Base-by-base conservation (phyloP, 2,888 invertebrate genomes). In the Drosophila mulleri region DNA sequence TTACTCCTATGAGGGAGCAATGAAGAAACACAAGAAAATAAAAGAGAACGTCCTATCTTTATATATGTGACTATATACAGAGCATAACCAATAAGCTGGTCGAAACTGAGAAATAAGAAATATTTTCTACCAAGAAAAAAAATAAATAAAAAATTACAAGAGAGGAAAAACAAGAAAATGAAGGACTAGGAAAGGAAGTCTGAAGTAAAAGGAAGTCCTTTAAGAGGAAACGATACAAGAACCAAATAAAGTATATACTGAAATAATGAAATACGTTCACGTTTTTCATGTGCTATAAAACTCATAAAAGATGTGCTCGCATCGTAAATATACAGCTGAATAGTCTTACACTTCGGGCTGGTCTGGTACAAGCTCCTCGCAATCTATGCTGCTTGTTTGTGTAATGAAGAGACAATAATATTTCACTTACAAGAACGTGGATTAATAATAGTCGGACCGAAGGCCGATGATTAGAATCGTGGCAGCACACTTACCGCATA, bases 401-500 rank as follows among this genome's bases (percentile, higher is more conserved):
- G 2, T 45, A 18, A 35, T 6, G 9, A 20, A 26, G 0, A 54
- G 3, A 26, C 12, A 16, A 12, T 12, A 20, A 37, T n/a, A n/a
- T 41, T 7, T 41, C 0, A 16, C 18, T 26, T 41, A 12, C 4
- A 12, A 54, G 3, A 12, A 14, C 7, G 9, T 11, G 1, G 29
- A 29, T 37, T 37, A 6, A 2, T n/a, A n/a, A 12, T 26, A 26
- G 6, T 23, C 8, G 16, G 14, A n/a, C 1, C 0, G 4, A 14
- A 26, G 26, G 7, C 26, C 26, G 6, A 1, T 6, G 6, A 29
- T 2, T 35, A 1, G 5, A 14, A 23, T 20, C 12, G 4, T 5
- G 16, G 37, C 2, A 53, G 4, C n/a, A 14, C 7, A 79, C 91
- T 90, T 87, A 92, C 92, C 89, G 82, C 72, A 85, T 83, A 37